phyloP scores from a whole-genome alignment of 2,113 vertebrate species.

The Rhynchopsitta pachyrhyncha region DNA sequence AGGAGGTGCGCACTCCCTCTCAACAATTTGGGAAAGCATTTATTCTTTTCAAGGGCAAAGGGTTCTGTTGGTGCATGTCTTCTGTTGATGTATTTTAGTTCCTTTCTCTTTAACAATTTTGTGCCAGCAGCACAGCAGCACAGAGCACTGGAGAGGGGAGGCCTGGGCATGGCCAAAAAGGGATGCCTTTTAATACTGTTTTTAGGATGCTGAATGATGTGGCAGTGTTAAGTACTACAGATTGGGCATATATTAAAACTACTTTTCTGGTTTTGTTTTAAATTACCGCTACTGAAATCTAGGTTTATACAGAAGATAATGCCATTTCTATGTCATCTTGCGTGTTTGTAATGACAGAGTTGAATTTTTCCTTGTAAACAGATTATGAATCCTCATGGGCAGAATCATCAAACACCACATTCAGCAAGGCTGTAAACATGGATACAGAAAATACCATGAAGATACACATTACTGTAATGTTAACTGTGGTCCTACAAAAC shows the following conservation, averaged over 20 bases:
- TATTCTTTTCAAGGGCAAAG: neutral
- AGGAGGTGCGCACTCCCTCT: neutral
- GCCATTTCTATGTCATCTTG: neutral
- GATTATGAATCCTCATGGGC: neutral
- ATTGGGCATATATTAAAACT: neutral
- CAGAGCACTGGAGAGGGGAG: neutral
- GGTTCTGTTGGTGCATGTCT: neutral
- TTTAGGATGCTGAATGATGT: neutral
- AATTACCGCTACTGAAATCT: neutral
- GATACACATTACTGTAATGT: neutral
- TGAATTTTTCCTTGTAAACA: neutral
- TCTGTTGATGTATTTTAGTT: neutral
- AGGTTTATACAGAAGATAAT: neutral
- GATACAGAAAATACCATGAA: neutral
- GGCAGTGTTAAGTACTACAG: neutral
- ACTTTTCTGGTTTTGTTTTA: too few species aligned
- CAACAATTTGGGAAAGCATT: neutral
- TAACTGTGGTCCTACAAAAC: neutral
- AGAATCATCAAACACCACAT: neutral
- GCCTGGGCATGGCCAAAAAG: neutral
- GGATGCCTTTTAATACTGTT: neutral
- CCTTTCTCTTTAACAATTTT: neutral
- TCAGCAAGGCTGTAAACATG: neutral
- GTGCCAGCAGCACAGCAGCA: neutral
- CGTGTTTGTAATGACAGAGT: neutral